Conservation (phyloP, 2,888 invertebrate genomes). For the Lasioglossum zephyrum region DNA sequence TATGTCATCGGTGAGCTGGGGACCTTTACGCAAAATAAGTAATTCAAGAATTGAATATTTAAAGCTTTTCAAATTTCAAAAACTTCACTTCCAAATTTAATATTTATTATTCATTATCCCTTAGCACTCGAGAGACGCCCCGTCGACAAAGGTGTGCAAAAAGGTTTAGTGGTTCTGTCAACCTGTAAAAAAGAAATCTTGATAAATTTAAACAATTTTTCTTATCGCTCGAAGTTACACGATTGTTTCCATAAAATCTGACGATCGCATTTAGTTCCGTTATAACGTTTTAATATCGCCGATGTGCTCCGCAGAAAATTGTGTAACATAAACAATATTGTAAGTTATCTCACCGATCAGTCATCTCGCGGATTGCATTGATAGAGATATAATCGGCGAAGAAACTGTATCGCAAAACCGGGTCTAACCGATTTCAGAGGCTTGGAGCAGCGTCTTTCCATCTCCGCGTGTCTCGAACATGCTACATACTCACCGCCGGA, state of each 20-base stretch:
- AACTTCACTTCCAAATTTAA: too few species aligned
- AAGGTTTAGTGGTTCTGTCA: too few species aligned
- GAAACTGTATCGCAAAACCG: conserved; percentile 42
- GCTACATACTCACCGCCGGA: conserved; percentile 14
- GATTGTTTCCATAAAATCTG: too few species aligned
- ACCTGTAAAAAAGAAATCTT: too few species aligned
- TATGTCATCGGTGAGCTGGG: neutral
- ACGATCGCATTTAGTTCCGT: neutral
- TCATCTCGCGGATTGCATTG: neutral
- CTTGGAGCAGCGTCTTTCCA: conserved; percentile 49
- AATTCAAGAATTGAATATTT: too few species aligned
- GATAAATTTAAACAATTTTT: too few species aligned
- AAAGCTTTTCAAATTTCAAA: too few species aligned
- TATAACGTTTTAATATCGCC: neutral
- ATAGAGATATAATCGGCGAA: conserved; percentile 15
- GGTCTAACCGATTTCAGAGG: conserved; percentile 43
- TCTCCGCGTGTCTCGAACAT: conserved; percentile 40
- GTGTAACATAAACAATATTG: neutral
- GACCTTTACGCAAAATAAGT: neutral
- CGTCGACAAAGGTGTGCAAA: too few species aligned
- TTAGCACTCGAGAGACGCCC: too few species aligned
- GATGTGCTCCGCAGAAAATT: neutral
- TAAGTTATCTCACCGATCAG: conserved; percentile 7
- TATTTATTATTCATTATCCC: too few species aligned
- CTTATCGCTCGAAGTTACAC: too few species aligned